phyloP scores from a whole-genome alignment of 2,113 vertebrate genomes.

The Aldabrachelys gigantea region DNA sequence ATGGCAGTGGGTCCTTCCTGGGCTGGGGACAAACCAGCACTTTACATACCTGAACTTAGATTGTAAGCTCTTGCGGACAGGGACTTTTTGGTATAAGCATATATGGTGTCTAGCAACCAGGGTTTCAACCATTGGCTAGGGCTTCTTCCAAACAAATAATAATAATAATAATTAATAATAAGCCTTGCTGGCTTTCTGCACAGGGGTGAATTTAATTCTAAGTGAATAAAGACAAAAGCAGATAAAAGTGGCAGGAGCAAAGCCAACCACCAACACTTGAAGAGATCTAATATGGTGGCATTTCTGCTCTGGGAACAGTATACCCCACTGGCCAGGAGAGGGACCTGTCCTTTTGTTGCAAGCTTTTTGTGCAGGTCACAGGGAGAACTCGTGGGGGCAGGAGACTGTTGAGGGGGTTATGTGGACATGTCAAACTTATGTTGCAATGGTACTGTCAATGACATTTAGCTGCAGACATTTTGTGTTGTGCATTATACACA shows the following conservation, averaged over 20 bases:
- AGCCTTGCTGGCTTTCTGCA: not conserved
- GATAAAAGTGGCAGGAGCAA: not conserved
- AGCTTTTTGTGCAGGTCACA: not conserved
- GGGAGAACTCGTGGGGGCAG: not conserved
- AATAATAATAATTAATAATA: not conserved
- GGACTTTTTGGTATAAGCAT: not conserved
- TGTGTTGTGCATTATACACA: not conserved
- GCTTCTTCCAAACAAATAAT: not conserved
- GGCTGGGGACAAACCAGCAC: not conserved
- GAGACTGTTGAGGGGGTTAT: not conserved
- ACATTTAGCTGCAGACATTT: not conserved
- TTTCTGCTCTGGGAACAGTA: not conserved
- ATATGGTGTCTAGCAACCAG: not conserved
- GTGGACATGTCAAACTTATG: rapidly evolving
- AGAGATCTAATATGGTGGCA: not conserved
- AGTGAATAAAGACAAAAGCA: not conserved
- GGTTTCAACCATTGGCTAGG: not conserved
- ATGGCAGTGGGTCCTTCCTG: not conserved
- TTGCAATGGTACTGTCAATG: not conserved
- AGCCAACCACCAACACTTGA: not conserved
- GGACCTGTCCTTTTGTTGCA: not conserved
- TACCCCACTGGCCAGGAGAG: not conserved
- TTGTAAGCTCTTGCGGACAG: not conserved
- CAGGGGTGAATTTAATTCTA: not conserved
- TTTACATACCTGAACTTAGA: not conserved